Evolutionary conservation across 1,140 invertebrate genomes (phyloP), one percentile per base, ranked within the genome.

Genomic region (Lordiphosa clarofinis): DNA sequence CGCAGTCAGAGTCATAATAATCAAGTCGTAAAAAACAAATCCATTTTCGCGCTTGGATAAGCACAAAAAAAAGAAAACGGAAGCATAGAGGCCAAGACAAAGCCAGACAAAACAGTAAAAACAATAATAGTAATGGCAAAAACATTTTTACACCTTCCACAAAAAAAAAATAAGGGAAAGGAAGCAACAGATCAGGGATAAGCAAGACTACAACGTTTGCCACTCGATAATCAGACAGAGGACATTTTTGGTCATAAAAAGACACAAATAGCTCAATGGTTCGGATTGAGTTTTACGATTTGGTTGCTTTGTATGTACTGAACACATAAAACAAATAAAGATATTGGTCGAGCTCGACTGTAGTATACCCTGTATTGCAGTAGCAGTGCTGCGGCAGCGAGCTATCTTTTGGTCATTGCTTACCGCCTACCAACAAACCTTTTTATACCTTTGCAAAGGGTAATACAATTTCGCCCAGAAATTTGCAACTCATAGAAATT

Each of bases 1-100:
- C 73, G 78, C 79, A 86, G 78, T 71, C 68, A 59, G 48, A 71
- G 68, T 74, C 78, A 84, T 84, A 84, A 84, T 84, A 84, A 84
- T 84, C 78, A 84, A 84, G 73, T 84, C 78, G 78, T 84, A 84
- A 84, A 82, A 82, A 84, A 84, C 78, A 78, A 84, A 84, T 84
- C 79, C 78, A 84, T 84, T 84, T 84, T 86, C 65, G 79, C 78
- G 73, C 79, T 84, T 78, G 64, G 86, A 78, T 78, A 64, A 71
- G 55, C 68, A 70, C 47, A 38, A 39, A 46, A 65, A 68, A 70
- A 42, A n/a, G n/a, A n/a, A 10, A 10, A 11, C 19, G 19, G 19
- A 39, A 43, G 24, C 47, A 24, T 43, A 53, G 60, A 53, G 56
- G 42, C 12, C 48, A 44, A 53, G 56, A 43, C 56, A 57, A 38